Conservation (phyloP, 2,797 vertebrate species). For the Danio albolineatus region DNA sequence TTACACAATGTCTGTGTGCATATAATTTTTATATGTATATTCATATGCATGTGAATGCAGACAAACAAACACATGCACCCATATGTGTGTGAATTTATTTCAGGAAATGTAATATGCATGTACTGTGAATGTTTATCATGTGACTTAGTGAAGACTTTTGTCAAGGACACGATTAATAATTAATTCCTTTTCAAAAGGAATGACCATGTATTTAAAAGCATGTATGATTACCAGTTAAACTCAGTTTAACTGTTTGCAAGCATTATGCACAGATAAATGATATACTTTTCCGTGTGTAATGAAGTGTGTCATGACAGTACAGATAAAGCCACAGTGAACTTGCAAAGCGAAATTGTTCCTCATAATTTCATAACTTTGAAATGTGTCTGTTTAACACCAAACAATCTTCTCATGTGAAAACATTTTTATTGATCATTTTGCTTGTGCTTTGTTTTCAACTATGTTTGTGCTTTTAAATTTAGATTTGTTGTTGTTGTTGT, state of each 20-base stretch:
- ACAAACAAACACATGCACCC: no score
- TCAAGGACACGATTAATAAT: no score
- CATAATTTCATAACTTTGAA: not conserved
- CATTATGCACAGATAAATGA: not conserved
- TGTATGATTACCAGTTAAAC: slow-evolving; percentile 4
- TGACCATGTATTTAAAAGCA: not conserved
- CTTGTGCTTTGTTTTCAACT: not conserved
- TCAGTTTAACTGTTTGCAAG: not conserved
- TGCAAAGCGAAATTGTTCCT: not conserved
- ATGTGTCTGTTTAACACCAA: not conserved
- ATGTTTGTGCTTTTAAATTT: not conserved
- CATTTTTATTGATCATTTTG: not conserved
- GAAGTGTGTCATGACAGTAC: not conserved
- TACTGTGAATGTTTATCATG: no score
- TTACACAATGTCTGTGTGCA: no score
- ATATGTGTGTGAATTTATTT: no score
- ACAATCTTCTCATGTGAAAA: not conserved
- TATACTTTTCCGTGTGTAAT: not conserved
- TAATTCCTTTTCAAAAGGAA: not conserved
- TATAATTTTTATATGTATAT: no score
- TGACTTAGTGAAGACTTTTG: no score
- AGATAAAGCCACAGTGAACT: not conserved
- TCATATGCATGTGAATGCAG: no score
- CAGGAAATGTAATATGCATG: no score
- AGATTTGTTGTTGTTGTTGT: not conserved